Percentiles rank a stretch among this genome's conserved stretches.
phyloP scores from a whole-genome alignment of 2,113 vertebrate genomes.

The Stomatorhinus ivindoensis region DNA sequence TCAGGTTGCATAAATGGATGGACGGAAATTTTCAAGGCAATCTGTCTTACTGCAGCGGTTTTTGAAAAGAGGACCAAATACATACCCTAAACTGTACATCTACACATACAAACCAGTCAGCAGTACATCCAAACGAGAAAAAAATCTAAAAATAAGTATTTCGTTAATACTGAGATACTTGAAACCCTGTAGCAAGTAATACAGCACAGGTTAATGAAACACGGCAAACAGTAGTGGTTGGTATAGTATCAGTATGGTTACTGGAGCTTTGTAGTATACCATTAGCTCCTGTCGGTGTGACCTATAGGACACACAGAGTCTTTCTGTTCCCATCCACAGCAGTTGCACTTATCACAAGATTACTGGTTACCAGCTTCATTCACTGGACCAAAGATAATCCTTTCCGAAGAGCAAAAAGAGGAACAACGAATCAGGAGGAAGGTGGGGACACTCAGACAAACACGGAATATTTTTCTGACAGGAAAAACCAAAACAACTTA shows the following conservation, averaged over 20 bases:
- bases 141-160: neutral
- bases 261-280: neutral
- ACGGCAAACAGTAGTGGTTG: conserved; percentile 10
- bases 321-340: neutral
- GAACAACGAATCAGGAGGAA: neutral
- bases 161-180: conserved; percentile 10
- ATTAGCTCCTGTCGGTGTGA: neutral
- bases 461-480: conserved; percentile 43
- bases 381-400: neutral
- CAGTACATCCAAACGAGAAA: conserved; percentile 17
- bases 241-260: neutral
- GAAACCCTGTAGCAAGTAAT: conserved; percentile 20
- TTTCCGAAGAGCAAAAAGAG: neutral
- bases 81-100: neutral
- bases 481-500: conserved; percentile 4
- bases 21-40: conserved; percentile 7
- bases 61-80: conserved; percentile 16
- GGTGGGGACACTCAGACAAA: neutral
- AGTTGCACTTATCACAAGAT: neutral
- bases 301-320: neutral
- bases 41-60: neutral
- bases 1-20: neutral
- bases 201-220: conserved; percentile 10
- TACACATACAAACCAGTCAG: neutral
- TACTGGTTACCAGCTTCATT: neutral